Base-by-base conservation (phyloP, 2,888 invertebrate species). In the Idaea straminata region DNA sequence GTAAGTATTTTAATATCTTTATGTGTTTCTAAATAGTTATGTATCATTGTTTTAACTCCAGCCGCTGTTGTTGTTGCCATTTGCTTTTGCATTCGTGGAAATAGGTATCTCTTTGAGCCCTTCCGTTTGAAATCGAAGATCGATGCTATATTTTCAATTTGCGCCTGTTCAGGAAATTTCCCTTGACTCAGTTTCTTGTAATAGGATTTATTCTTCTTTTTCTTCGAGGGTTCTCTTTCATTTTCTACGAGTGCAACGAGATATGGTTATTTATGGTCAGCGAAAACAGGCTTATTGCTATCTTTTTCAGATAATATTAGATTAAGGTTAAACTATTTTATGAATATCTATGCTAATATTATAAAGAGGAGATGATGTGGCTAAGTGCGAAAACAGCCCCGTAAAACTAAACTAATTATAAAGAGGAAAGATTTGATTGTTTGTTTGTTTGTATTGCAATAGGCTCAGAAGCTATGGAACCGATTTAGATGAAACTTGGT, bases 31-130 rank as follows among this genome's bases (percentile, higher is more conserved):
- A 85, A 15, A 66, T 78, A 77, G 60, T 77, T 82, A 13, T 78
- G 62, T 0, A 87, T 69, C 72, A 89, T 70, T 36, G 69, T 77
- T 61, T 66, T 82, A 0, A 81, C 68, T 0, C 74, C 79, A 0
- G 69, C 38, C 15, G 80, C 47, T 1, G 69, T 72, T 4, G 72
- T 68, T 0, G 62, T 57, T 4, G 61, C 36, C 1, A 83, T 73
- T 63, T 87, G 83, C 66, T 68, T 84, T 4, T 71, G 68, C 7
- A 80, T 69, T 0, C 74, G 68, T 0, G 91, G 88, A 1, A 91
- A 57, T 0, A 92, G 69, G 68, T 83, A 91, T 57, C 69, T 83
- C 64, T 82, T 88, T 0, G 79, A 72, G 0, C 66, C 65, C 66
- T 76, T 86, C 0, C 68, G 3, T 62, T 71, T 72, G 2, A 58